Conservation (phyloP, 2,113 vertebrate genomes). For the Gobius niger region DNA sequence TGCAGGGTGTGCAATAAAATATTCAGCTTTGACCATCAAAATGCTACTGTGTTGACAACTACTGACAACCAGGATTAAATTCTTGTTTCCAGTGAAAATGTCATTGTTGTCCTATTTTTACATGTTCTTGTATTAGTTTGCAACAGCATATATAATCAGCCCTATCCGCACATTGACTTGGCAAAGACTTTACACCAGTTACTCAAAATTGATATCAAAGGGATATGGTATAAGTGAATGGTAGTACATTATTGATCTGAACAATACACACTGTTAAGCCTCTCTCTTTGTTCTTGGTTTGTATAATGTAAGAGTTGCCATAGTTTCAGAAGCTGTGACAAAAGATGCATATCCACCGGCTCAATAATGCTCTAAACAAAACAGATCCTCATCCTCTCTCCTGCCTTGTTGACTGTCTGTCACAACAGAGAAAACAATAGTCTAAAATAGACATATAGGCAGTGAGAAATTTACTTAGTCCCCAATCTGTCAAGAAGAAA, state of each 20-base stretch:
- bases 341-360: neutral
- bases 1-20: constrained; percentile 45
- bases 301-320: constrained; percentile 4
- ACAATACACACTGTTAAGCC: neutral
- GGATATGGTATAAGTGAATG: too few species aligned
- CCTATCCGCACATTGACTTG: too few species aligned
- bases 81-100: too few species aligned
- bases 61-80: too few species aligned
- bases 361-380: constrained; percentile 6
- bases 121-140: too few species aligned
- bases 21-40: constrained; percentile 48
- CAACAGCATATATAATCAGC: too few species aligned
- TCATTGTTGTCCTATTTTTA: too few species aligned
- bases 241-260: neutral
- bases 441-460: constrained; percentile 23
- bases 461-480: constrained; percentile 40
- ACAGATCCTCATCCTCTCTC: neutral
- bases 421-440: constrained; percentile 26
- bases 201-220: too few species aligned
- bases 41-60: constrained; percentile 40
- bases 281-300: neutral
- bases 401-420: constrained; percentile 25
- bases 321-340: constrained; percentile 2
- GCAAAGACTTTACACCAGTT: too few species aligned
- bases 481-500: constrained; percentile 63